Evolutionary conservation across 2,113 vertebrate species (phyloP), one percentile per base, ranked within the genome.

Genomic region (Trichechus manatus): DNA sequence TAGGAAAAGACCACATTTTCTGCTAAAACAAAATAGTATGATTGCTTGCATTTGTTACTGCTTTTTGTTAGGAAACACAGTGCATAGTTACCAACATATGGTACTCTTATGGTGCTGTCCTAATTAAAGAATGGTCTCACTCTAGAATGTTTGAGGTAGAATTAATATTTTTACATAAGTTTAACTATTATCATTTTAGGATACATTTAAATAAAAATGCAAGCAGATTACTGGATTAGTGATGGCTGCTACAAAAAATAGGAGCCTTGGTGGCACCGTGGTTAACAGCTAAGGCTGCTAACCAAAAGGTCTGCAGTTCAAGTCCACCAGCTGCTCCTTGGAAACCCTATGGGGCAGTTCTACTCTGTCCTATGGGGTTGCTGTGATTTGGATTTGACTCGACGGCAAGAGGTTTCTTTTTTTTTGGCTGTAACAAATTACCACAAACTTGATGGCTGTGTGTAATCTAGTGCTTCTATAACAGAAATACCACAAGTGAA

Each of bases 51-150:
- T 17, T 22, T 42, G 56, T 17, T 23, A 59, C 25, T 82, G n/a
- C 42, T 90, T 85, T 96, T 89, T 50, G 29, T 63, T 89, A 50
- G 63, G 39, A 44, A 87, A 93, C 25, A 90, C 15, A 77, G 2
- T 87, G 6, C 9, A 3, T 39, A 29, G 0, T 64, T 42, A 3
- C 61, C 20, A 53, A 42, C 84, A 81, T 66, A 44, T 22, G 68
- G 27, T 50, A 31, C 0, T 78, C 31, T 64, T 0, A 36, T 19
- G 19, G 23, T 13, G 1, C 25, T 11, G 1, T 8, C 31, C 82
- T 89, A 33, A 83, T 84, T 9, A 78, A 82, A 64, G 15, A 27
- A 7, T n/a, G 7, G 9, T 82, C 39, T 39, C 13, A 0, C 22
- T 59, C 36, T 74, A 47, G 70, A 91, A 11, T 19, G 3, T 66